Conservation (phyloP, 2,113 vertebrate genomes). For the Delphinus delphis region DNA sequence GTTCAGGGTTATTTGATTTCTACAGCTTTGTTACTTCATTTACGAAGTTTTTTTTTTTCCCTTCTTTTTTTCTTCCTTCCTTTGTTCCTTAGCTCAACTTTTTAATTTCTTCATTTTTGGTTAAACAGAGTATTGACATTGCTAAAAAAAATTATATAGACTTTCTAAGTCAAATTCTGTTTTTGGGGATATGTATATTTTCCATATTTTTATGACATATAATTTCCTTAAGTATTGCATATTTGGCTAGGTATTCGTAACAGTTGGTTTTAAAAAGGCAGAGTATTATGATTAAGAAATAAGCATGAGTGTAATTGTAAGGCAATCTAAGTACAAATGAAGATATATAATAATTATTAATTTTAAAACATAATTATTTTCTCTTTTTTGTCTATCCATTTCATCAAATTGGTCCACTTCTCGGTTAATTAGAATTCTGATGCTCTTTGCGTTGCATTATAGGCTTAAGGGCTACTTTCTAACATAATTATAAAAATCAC, state of each 20-base stretch:
- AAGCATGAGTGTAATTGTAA: background rate
- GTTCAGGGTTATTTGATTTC: background rate
- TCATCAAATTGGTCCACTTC: background rate
- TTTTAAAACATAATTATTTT: conserved; percentile 8
- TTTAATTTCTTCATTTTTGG: background rate
- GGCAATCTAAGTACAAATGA: background rate
- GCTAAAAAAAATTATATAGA: background rate
- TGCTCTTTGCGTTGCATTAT: background rate
- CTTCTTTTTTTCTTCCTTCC: background rate
- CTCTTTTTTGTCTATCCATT: background rate
- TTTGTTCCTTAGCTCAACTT: background rate
- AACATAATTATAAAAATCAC: background rate
- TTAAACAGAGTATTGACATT: conserved; percentile 1
- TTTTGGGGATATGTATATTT: background rate
- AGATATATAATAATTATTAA: background rate
- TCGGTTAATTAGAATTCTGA: conserved; percentile 30
- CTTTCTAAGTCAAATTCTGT: conserved; percentile 10
- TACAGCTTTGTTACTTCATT: background rate
- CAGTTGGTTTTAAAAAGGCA: background rate
- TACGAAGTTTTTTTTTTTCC: background rate
- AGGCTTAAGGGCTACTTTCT: conserved; percentile 3
- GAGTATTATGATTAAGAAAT: conserved; percentile 31
- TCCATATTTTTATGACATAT: conserved; percentile 1
- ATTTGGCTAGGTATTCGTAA: background rate
- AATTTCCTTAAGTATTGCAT: background rate